phyloP scores from a whole-genome alignment of 2,113 vertebrate genomes.

The Mastomys natalensis region DNA sequence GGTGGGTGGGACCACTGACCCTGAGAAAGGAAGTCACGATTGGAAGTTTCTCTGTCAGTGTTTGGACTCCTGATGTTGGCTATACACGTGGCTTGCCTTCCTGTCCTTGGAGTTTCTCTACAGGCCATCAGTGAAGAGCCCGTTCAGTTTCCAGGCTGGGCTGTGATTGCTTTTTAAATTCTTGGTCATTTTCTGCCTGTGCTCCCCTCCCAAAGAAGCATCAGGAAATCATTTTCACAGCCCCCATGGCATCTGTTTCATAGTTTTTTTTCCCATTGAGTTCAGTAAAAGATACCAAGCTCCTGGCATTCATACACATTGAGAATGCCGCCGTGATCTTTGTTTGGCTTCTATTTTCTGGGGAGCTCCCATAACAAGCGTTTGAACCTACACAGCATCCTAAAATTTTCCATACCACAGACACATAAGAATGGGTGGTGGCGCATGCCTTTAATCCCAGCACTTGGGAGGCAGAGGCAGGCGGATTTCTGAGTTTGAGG shows the following conservation, averaged over 20 bases:
- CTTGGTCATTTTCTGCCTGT: constrained; percentile 29
- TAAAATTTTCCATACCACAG: not conserved
- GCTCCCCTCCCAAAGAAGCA: not conserved
- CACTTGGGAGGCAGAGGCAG: too few species aligned
- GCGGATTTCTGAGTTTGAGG: too few species aligned
- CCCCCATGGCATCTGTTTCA: not conserved
- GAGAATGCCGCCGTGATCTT: not conserved
- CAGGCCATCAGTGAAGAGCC: not conserved
- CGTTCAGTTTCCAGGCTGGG: not conserved
- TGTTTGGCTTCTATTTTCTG: not conserved
- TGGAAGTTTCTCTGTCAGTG: not conserved
- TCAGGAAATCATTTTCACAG: constrained; percentile 15
- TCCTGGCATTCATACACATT: not conserved
- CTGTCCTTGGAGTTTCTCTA: not conserved
- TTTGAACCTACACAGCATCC: not conserved
- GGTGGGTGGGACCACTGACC: fast-evolving
- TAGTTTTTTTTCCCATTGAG: not conserved
- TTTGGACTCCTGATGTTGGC: not conserved
- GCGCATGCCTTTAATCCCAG: too few species aligned
- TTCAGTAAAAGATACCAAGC: not conserved
- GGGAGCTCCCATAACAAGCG: too few species aligned
- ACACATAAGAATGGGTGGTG: not conserved
- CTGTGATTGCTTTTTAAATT: not conserved
- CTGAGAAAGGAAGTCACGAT: not conserved
- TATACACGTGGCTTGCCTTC: not conserved